Evolutionary conservation across 2,797 vertebrate genomes (phyloP).

Genomic region (Scolopax rusticola): DNA sequence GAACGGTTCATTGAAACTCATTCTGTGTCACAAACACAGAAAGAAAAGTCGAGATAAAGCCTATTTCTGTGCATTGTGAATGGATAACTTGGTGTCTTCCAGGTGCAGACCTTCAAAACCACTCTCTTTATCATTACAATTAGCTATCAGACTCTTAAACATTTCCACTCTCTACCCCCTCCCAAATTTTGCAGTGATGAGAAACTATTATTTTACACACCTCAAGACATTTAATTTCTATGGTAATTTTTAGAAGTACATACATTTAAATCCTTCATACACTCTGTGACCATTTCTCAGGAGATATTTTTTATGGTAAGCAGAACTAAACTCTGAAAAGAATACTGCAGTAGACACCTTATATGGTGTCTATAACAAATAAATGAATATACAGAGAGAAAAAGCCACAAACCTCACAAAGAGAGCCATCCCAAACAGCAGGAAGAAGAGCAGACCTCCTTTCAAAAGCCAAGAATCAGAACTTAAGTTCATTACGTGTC

Average conservation of each 20-base stretch:
- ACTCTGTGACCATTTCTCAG: not conserved
- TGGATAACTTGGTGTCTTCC: not conserved
- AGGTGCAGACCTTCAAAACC: not conserved
- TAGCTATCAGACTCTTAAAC: not conserved
- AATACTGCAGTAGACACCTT: not conserved
- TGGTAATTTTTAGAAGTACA: not conserved
- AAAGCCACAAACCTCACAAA: conserved; percentile 84
- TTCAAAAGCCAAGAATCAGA: conserved; percentile 97
- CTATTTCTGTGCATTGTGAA: not conserved
- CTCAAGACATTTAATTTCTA: not conserved
- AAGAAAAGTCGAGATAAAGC: not conserved
- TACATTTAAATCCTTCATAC: not conserved
- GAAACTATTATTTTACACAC: not conserved
- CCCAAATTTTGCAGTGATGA: not conserved
- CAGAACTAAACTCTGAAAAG: not conserved
- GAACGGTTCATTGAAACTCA: not conserved
- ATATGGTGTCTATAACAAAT: not conserved
- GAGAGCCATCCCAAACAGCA: conserved; percentile 83
- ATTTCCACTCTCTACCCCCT: too few species aligned
- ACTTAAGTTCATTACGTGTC: conserved; percentile 85
- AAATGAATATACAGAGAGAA: not conserved
- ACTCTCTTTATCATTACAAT: not conserved
- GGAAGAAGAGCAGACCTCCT: conserved; percentile 85
- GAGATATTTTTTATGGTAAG: not conserved
- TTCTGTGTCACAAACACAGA: not conserved